Evolutionary conservation across 2,888 invertebrate genomes (phyloP), one percentile per base, ranked within the genome.

Genomic region (Gerosis bhagava): DNA sequence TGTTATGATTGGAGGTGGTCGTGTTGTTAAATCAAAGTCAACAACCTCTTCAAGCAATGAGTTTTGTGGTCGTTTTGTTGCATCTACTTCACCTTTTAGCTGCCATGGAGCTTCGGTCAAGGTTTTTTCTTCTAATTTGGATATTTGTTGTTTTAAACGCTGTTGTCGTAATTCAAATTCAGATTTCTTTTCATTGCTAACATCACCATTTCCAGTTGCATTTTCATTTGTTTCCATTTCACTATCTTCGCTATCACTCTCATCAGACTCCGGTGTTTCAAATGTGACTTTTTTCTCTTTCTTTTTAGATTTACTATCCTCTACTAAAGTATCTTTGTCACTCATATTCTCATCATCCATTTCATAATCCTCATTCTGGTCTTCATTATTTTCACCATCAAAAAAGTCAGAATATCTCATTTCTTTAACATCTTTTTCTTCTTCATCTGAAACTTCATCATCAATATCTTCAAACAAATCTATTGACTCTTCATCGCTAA

Each of bases 71-170:
- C 99, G 89, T 49, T 87, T 91, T 0, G 90, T 81, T 0, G 94
- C 96, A 46, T 92, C 91, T 0, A 97, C 92, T 90, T 99, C 99
- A 52, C 99, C 99, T 70, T 93, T 94, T 31, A 98, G 78, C 68
- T 97, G 97, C 99, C 99, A 99, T 0, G 97, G 94, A 61, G 97
- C 97, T 52, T 97, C 96, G 7, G 91, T 90, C 19, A 98, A 67
- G 0, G 93, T 93, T 58, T 92, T 91, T 32, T 93, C 90, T 83
- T 97, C 96, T 37, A 95, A 78, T 56, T 92, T 87, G 17, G 91
- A 80, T 48, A 96, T 96, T 56, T 90, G 91, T 59, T 91, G 90
- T 45, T 92, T 84, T 12, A 96, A 75, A 32, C 94, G 91, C 51
- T 94, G 92, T 68, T 96, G 94, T 28, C 96, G 89, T 48, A 91